Base-by-base conservation (phyloP, 2,888 invertebrate species). In the Heliconius aoede region DNA sequence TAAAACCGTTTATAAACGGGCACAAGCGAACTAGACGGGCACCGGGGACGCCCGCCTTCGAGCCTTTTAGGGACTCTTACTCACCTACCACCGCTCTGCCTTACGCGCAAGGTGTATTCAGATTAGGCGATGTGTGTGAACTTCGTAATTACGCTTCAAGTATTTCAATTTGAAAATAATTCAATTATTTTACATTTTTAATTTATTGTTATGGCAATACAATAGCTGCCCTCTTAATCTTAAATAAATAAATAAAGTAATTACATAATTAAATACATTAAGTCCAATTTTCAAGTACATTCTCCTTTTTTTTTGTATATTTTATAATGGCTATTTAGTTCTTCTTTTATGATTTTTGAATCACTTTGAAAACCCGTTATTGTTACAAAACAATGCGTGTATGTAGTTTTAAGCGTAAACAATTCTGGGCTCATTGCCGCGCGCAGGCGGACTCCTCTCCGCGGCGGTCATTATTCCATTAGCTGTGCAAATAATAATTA, bases 1-100 rank as follows among this genome's bases (percentile, higher is more conserved):
- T 94, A 94, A 94, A 94, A 94, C 92, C 94, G 94, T 94, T 94
- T 94, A 94, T 93, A 94, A 94, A 93, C 93, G 94, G 94, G 94
- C 92, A 89, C 91, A 91, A 91, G 94, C 91, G 92, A 92, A 91
- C 92, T 93, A 93, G 92, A 92, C 93, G 92, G 91, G 91, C 87
- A 88, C 89, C 91, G 88, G 92, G 92, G 92, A 90, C 92, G 92
- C 91, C 90, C 89, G 93, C 90, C 92, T 91, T 90, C 89, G 88
- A 91, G 91, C 92, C 91, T 93, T 92, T 93, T 91, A 91, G 93
- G 92, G 93, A 91, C 92, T 92, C 91, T 89, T 91, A 91, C 91
- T 89, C 91, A 91, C 92, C 90, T 90, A 90, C 90, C 91, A 87
- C 90, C 87, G 86, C 83, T 84, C 86, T 88, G 89, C 89, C 90